phyloP scores from a whole-genome alignment of 2,797 vertebrate species.

The Graptemys geographica region DNA sequence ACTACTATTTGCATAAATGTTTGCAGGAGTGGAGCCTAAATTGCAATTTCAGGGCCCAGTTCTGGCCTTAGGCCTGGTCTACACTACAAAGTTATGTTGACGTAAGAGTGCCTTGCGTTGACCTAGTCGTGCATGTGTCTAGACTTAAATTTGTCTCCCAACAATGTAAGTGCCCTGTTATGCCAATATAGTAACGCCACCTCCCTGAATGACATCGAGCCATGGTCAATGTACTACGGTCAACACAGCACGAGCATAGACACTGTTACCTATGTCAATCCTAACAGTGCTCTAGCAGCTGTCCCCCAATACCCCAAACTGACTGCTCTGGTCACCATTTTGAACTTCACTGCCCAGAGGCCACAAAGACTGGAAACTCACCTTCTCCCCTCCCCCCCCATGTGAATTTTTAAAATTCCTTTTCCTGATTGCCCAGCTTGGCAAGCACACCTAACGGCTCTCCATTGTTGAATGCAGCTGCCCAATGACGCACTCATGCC shows the following conservation, averaged over 20 bases:
- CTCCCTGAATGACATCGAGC: background rate
- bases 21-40: accelerated
- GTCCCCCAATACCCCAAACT: background rate
- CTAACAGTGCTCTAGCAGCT: background rate
- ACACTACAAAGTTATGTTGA: background rate
- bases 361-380: background rate
- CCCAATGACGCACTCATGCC: background rate
- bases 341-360: background rate
- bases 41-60: accelerated
- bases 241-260: background rate
- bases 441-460: background rate
- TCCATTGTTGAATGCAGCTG: background rate
- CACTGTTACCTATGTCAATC: background rate
- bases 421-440: background rate
- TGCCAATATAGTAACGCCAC: background rate
- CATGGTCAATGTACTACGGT: background rate
- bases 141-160: background rate
- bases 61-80: accelerated
- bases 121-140: background rate
- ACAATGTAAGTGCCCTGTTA: background rate
- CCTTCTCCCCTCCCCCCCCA: background rate
- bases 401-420: background rate
- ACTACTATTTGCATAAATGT: accelerated
- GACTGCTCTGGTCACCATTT: background rate
- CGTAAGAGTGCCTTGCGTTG: background rate